Base-by-base conservation (phyloP, 2,888 invertebrate species). In the Zygothrica quintamaculata region DNA sequence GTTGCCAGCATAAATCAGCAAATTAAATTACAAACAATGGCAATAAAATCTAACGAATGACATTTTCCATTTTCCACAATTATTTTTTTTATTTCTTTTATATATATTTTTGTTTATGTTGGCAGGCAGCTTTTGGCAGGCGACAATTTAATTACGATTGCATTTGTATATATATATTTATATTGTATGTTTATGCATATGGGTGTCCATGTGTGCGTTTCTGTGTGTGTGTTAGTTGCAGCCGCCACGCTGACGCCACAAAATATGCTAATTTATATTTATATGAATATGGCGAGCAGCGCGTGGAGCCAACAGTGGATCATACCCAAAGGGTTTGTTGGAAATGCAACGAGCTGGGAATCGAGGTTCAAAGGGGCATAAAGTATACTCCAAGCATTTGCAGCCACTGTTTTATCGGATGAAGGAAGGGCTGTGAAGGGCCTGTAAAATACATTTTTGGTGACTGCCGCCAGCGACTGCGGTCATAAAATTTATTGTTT, bases 191-290 rank as follows among this genome's bases (percentile, higher is more conserved):
- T 13, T 39, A 18, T 26, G 25, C 9, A 4, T 29, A 8, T 37
- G 8, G 33, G 25, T 15, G 12, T 22, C 26, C 44, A 13, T 31
- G 31, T 25, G 22, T 34, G 37, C 26, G 36, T 9, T 47, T 40
- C 57, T 31, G 42, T 31, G 47, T n/a, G 26, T 13, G 11, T 34
- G 46, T 65, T 34, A 31, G 56, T 36, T 64, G 64, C 69, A 65
- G 74, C 59, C 86, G 77, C 61, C 86, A 39, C 61, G 56, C 62
- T 73, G 87, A 75, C 84, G 87, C 84, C 84, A 69, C 84, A 86
- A 84, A 86, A 87, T 87, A 84, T 84, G 87, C 84, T 84, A 86
- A 84, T 84, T 84, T 84, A 84, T 86, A 82, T 82, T 80, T 86
- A 85, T 84, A 84, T 84, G 84, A 71, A 85, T 82, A 71, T 74